These are phyloP conservation scores for Drosophila nikananu DNA, from an alignment of 1,140 invertebrate genomes.

Conservation along the genomic window DNA sequence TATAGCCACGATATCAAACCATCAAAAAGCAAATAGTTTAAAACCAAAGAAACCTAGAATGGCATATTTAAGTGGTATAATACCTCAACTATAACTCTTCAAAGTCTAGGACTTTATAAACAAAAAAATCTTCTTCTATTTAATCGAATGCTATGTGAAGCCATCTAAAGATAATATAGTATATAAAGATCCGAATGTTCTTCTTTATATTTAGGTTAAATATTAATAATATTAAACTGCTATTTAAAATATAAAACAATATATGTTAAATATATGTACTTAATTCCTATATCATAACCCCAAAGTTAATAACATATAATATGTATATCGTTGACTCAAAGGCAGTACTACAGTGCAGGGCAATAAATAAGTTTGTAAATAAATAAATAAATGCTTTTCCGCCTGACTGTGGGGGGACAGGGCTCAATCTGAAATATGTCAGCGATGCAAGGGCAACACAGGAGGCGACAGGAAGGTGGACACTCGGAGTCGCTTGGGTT, in stretches of 20 bases:
- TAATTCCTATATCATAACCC: neutral
- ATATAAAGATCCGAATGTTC: neutral
- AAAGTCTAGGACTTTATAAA: no score
- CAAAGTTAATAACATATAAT: neutral
- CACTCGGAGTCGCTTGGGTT: constrained; percentile 25
- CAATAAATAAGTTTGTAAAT: neutral
- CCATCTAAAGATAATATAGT: neutral
- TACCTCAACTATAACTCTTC: no score
- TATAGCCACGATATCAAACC: constrained; percentile 18
- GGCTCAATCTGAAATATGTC: constrained; percentile 68
- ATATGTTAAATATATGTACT: neutral
- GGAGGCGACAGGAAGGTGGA: constrained; percentile 18
- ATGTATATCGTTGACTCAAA: neutral
- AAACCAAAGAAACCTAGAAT: no score
- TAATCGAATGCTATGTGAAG: neutral
- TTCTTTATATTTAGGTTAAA: no score
- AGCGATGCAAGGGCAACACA: constrained; percentile 44
- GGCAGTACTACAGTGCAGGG: neutral
- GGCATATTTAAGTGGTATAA: no score
- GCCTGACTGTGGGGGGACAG: constrained; percentile 1
- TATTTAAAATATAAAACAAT: neutral
- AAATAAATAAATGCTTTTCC: neutral
- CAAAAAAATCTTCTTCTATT: no score
- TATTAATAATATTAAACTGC: neutral
- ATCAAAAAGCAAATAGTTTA: no score